Evolutionary conservation across 2,888 invertebrate genomes (phyloP).

Genomic region (Ephialtes manifestator): DNA sequence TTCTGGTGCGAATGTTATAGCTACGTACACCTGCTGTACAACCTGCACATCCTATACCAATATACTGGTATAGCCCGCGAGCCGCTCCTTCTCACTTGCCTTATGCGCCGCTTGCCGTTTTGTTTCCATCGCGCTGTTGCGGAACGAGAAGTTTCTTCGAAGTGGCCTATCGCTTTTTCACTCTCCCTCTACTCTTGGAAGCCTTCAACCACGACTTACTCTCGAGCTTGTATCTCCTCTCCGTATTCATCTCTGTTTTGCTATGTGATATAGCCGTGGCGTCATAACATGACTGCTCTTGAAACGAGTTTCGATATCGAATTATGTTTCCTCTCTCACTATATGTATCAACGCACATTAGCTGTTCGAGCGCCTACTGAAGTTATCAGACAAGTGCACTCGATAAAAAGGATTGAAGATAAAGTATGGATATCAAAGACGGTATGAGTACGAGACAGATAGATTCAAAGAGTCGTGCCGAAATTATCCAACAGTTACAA

Average conservation of each 20-base stretch:
- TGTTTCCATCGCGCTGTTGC: constrained; percentile 52
- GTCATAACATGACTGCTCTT: constrained; percentile 45
- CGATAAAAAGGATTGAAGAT: not conserved
- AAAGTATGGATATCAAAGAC: constrained; percentile 31
- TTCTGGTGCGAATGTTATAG: constrained; percentile 43
- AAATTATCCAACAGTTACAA: not conserved
- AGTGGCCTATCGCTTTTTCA: constrained; percentile 33
- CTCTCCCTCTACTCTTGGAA: constrained; percentile 43
- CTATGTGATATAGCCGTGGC: constrained; percentile 7
- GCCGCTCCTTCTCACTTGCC: constrained; percentile 31
- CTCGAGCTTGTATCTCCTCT: constrained; percentile 37
- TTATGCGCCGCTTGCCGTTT: constrained; percentile 43
- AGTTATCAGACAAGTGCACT: not conserved
- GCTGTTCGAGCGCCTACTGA: constrained; percentile 13
- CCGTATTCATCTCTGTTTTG: constrained; percentile 17
- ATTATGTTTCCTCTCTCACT: constrained; percentile 36
- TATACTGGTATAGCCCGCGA: not conserved
- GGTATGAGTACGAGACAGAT: not conserved
- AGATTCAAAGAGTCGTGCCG: not conserved
- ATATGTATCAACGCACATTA: constrained; percentile 39
- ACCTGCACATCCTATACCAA: constrained; percentile 28
- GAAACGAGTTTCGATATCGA: constrained; percentile 48
- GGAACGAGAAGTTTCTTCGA: constrained; percentile 47
- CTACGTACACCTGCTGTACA: constrained; percentile 56
- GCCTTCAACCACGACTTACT: constrained; percentile 45